Conservation (phyloP, 2,888 invertebrate species). For the Stratiomys singularior region DNA sequence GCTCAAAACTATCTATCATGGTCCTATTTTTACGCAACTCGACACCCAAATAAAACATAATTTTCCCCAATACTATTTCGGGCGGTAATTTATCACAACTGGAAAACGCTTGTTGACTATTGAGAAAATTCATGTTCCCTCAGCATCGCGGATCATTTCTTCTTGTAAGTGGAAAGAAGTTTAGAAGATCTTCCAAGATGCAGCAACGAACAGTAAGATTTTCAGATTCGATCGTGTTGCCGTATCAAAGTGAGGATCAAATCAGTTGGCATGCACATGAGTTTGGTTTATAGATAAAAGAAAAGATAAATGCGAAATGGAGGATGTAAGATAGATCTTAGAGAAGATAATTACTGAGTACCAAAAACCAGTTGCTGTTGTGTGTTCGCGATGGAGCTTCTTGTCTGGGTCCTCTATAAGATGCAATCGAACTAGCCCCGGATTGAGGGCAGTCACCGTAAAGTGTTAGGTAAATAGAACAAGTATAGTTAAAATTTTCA, state of each 20-base stretch:
- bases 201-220: too few relatives aligned
- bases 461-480: neutral
- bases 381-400: neutral
- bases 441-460: slow-evolving; percentile 3
- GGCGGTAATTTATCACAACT: neutral
- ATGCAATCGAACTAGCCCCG: neutral
- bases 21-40: neutral
- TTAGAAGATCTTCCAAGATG: too few relatives aligned
- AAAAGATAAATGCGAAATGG: neutral
- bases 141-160: neutral
- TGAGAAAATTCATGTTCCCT: neutral
- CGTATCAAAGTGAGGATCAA: neutral
- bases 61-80: neutral
- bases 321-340: neutral
- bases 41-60: neutral
- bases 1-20: neutral
- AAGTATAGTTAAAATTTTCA: neutral
- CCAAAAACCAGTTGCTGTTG: neutral
- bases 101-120: neutral
- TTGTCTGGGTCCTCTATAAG: neutral
- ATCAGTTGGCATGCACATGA: neutral
- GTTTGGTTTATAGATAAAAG: neutral
- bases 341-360: neutral
- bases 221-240: neutral
- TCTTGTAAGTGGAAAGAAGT: too few relatives aligned